Evolutionary conservation across 2,888 invertebrate genomes (phyloP).

Genomic region (Subacronicta megacephala): DNA sequence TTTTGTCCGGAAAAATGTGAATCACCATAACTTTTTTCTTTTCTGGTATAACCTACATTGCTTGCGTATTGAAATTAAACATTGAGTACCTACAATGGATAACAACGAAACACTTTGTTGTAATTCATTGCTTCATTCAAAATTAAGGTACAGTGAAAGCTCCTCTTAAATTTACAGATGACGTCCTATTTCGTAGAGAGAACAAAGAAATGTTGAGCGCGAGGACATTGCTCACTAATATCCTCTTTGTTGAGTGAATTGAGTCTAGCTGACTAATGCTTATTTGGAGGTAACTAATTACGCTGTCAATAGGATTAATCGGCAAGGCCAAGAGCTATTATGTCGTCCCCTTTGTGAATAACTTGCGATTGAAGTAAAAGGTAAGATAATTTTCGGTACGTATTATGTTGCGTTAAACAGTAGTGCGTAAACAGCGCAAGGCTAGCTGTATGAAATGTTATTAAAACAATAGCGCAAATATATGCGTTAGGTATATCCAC

Average conservation of each 20-base stretch:
- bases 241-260: constrained; percentile 35
- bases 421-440: constrained; percentile 17
- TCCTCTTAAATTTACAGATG: constrained; percentile 21
- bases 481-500: constrained; percentile 35
- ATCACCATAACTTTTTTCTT: no score
- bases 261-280: constrained; percentile 29
- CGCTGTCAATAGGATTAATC: constrained; percentile 45
- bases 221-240: constrained; percentile 27
- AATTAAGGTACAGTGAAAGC: constrained; percentile 23
- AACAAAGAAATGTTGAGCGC: constrained; percentile 32
- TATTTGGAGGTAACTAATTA: constrained; percentile 54
- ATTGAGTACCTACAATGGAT: no score
- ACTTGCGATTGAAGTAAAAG: constrained; percentile 22
- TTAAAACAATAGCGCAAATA: constrained; percentile 49
- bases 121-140: constrained; percentile 12
- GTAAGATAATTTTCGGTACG: constrained; percentile 12
- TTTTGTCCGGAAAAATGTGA: no score
- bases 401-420: constrained; percentile 14
- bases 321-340: constrained; percentile 23
- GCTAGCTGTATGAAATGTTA: constrained; percentile 34
- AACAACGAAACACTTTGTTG: constrained; percentile 15
- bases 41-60: no score
- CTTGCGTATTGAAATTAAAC: no score
- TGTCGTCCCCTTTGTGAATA: constrained; percentile 31
- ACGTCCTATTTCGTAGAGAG: constrained; percentile 26